A percentile compares a stretch with the other conserved stretches of the same genome.
phyloP scores from a whole-genome alignment of 2,888 invertebrate genomes.

The Tupiocoris notatus region DNA sequence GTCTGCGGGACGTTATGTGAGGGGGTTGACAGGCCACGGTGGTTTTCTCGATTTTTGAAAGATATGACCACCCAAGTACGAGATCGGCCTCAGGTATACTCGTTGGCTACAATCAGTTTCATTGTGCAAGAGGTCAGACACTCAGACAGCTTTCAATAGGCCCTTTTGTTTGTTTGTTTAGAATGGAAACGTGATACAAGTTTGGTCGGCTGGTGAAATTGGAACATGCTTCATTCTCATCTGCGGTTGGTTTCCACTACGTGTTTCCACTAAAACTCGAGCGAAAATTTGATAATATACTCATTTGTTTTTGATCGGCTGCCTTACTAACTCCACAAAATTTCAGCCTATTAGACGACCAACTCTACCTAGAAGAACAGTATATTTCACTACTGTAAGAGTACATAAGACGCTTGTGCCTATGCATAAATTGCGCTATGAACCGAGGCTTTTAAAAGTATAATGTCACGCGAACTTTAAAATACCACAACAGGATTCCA shows the following conservation, averaged over 20 bases:
- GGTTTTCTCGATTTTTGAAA: conserved; percentile 31
- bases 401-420: too few species aligned
- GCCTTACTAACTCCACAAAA: too few species aligned
- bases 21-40: conserved; percentile 30
- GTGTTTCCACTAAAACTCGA: too few species aligned
- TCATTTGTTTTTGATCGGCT: too few species aligned
- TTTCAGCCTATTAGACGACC: too few species aligned
- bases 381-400: too few species aligned
- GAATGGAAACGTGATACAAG: not conserved
- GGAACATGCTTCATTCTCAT: not conserved
- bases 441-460: too few species aligned
- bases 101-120: conserved; percentile 6
- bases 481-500: too few species aligned
- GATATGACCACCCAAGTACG: conserved; percentile 34
- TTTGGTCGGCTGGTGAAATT: not conserved
- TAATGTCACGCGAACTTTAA: too few species aligned
- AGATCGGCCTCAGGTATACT: conserved; percentile 16
- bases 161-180: not conserved
- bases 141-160: not conserved
- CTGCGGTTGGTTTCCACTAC: not conserved
- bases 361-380: too few species aligned
- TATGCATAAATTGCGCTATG: too few species aligned
- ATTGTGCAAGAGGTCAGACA: conserved; percentile 9
- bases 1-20: not conserved
- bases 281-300: too few species aligned